Percentiles rank a stretch among this genome's conserved stretches.
Conservation (phyloP, 2,113 vertebrate species). For the Bos taurus region ARS-UCD2.0 NC_037343.1:11231001-11231500, state of each 20-base stretch:
- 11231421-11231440: conserved; percentile 30
- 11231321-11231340: conserved; percentile 34
- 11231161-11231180: not conserved
- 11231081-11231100: not conserved
- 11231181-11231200: not conserved
- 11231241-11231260: not conserved
- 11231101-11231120: not conserved
- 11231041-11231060: not conserved
- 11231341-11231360: not conserved
- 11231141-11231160: not conserved
- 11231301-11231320: not conserved
- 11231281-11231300: not conserved
- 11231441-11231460: not conserved
- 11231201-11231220: not conserved
- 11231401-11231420: conserved; percentile 34
- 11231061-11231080: not conserved
- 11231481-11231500: not conserved
- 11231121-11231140: not conserved
- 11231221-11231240: not conserved
- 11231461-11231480: not conserved
- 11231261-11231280: not conserved
- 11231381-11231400: not conserved
- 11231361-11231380: not conserved
- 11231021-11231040: not conserved
- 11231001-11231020: not conserved